Conservation (phyloP, 1,140 invertebrate genomes). For the Dendroctonus valens region DNA sequence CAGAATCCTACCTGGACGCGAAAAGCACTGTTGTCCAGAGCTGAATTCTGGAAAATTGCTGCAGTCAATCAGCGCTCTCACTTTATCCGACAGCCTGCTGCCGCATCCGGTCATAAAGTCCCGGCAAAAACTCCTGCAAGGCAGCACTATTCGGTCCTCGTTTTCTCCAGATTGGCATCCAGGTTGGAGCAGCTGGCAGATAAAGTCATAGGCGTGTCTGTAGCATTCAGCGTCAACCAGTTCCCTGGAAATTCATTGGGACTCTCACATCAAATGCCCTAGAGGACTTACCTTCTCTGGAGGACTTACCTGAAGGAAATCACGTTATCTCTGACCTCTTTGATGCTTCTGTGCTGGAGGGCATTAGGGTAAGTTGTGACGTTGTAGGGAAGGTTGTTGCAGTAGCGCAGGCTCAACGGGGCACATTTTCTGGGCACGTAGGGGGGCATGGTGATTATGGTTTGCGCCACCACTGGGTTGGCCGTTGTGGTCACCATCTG, state of each 20-base stretch:
- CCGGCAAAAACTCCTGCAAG: constrained; percentile 81
- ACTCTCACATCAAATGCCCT: no score
- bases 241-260: constrained; percentile 51
- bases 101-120: constrained; percentile 83
- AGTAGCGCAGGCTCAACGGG: constrained; percentile 66
- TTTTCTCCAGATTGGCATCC: constrained; percentile 58
- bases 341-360: constrained; percentile 61
- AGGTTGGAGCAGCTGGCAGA: constrained; percentile 82
- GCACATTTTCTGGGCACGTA: constrained; percentile 65
- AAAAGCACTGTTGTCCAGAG: constrained; percentile 67
- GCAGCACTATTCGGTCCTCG: constrained; percentile 62
- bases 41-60: constrained; percentile 76
- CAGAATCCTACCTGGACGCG: constrained; percentile 66
- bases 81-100: constrained; percentile 64
- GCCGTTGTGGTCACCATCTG: constrained; percentile 53
- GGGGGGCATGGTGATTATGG: constrained; percentile 52
- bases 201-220: constrained; percentile 77
- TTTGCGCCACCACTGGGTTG: constrained; percentile 40
- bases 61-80: constrained; percentile 74
- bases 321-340: constrained; percentile 71
- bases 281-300: neutral
- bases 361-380: constrained; percentile 82
- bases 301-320: constrained; percentile 72
- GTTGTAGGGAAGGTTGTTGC: constrained; percentile 73
- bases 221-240: constrained; percentile 86